Percentiles rank a stretch among this genome's conserved stretches.
phyloP scores from a whole-genome alignment of 2,113 vertebrate species.

The Phaethornis superciliosus region DNA sequence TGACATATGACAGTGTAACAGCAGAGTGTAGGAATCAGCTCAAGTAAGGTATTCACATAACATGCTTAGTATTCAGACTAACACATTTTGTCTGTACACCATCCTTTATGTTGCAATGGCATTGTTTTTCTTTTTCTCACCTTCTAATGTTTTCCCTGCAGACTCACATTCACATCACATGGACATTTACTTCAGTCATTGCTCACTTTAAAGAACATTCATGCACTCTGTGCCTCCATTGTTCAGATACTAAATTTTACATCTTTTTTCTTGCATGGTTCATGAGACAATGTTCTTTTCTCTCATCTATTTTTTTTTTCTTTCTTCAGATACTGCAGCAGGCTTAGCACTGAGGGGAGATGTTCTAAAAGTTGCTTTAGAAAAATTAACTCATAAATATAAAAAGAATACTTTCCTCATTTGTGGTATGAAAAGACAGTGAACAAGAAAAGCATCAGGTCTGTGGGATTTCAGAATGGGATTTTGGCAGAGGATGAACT shows the following conservation, averaged over 20 bases:
- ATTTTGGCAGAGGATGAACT: too few species aligned
- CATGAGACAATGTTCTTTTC: neutral
- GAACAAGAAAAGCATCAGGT: too few species aligned
- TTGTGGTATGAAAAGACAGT: too few species aligned
- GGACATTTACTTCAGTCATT: conserved; percentile 33
- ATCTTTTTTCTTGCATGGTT: neutral
- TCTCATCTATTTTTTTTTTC: neutral
- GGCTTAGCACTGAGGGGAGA: neutral
- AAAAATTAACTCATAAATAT: neutral
- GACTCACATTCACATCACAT: conserved; percentile 14
- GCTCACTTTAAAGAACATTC: conserved; percentile 22
- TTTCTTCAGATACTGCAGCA: neutral
- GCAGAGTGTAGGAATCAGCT: conserved; percentile 12
- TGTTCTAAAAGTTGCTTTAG: neutral
- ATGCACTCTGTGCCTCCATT: neutral
- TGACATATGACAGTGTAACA: conserved; percentile 43
- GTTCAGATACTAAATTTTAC: neutral
- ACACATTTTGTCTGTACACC: conserved; percentile 12
- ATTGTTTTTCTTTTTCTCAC: conserved; percentile 33
- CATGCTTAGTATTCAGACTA: conserved; percentile 11
- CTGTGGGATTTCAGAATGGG: too few species aligned
- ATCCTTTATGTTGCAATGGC: conserved; percentile 1
- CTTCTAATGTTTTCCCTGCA: conserved; percentile 37
- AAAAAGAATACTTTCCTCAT: neutral
- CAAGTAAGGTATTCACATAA: neutral